Percentiles rank a stretch among this genome's conserved stretches.
Conservation (phyloP, 2,113 vertebrate species). For the Hylia prasina region DNA sequence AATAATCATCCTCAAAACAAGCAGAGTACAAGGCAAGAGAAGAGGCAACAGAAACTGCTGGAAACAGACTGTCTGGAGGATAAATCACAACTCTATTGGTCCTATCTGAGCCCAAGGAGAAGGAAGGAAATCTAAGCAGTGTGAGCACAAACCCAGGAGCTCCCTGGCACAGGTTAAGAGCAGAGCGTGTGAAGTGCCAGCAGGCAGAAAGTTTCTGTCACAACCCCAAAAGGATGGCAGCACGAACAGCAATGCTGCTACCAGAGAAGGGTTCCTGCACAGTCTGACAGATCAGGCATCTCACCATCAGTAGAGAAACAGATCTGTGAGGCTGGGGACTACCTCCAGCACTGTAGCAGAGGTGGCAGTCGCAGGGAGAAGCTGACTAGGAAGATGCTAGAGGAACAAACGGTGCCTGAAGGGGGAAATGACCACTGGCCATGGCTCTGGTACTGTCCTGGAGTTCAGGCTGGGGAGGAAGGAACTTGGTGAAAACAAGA, state of each 20-base stretch:
- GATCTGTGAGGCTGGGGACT: background rate
- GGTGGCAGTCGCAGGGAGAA: background rate
- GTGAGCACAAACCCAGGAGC: background rate
- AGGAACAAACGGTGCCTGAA: background rate
- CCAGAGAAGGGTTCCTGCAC: background rate
- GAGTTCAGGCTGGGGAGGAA: background rate
- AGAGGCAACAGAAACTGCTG: background rate
- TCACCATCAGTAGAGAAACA: background rate
- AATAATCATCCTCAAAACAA: background rate
- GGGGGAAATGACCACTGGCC: background rate
- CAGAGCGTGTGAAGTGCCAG: background rate
- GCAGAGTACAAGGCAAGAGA: background rate
- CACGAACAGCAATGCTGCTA: background rate
- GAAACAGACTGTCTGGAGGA: background rate
- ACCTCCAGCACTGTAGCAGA: background rate
- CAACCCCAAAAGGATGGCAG: background rate
- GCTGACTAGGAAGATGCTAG: background rate
- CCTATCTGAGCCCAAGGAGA: background rate
- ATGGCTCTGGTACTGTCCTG: background rate
- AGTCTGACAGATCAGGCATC: background rate
- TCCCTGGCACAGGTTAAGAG: background rate
- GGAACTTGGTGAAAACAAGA: background rate
- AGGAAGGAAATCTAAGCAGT: background rate
- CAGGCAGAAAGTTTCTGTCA: conserved; percentile 4
- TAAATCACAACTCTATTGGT: background rate